phyloP scores from a whole-genome alignment of 2,797 vertebrate species.

The Octomys mimax region DNA sequence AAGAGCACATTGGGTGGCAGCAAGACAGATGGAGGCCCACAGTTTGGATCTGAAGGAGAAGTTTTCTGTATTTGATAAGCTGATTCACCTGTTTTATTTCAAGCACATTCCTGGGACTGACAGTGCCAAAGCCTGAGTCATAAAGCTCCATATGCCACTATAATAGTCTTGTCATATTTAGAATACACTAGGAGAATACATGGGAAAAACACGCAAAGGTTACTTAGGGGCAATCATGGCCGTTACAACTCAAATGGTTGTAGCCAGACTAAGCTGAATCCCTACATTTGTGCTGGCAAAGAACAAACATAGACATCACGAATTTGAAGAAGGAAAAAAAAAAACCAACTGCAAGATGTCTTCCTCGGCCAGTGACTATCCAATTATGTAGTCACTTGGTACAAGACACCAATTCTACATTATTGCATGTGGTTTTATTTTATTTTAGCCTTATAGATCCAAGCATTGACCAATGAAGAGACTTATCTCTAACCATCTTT shows the following conservation, averaged over 20 bases:
- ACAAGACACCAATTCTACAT: background rate
- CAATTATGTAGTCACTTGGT: background rate
- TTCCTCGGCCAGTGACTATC: background rate
- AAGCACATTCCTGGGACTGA: background rate
- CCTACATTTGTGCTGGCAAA: background rate
- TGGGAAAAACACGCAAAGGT: background rate
- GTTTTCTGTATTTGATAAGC: background rate
- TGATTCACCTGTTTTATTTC: background rate
- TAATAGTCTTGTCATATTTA: background rate
- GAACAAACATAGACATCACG: background rate
- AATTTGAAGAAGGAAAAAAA: background rate
- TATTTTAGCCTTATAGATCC: background rate
- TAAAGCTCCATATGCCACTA: too few species aligned
- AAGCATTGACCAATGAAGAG: background rate
- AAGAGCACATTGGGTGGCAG: background rate
- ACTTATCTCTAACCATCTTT: background rate
- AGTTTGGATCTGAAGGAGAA: background rate
- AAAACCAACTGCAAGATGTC: background rate
- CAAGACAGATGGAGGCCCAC: background rate
- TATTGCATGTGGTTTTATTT: constrained; percentile 15
- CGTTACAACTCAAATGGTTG: background rate
- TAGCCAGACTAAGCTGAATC: background rate
- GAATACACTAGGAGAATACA: background rate
- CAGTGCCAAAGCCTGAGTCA: background rate
- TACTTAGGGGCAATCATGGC: background rate